Evolutionary conservation across 1,140 invertebrate species (phyloP), one percentile per base, ranked within the genome.

Genomic region (Papilio machaon): DNA sequence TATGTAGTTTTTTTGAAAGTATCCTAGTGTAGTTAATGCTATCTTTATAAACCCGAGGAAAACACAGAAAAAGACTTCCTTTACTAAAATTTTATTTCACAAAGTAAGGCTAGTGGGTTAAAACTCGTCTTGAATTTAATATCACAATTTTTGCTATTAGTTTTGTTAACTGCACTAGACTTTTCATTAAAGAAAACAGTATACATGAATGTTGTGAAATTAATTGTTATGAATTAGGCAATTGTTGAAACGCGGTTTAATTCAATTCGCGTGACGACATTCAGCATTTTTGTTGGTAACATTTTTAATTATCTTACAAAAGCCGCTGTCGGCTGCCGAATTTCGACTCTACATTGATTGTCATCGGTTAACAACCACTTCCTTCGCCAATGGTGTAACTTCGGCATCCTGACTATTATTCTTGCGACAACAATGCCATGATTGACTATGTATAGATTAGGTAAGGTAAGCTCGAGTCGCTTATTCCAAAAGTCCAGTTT

Each of bases 201-300:
- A 30, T 30, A 64, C 60, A 30, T 30, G 3, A n/a, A 46, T 8
- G 70, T 73, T 73, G 35, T 30, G 43, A 73, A 43, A 46, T 38
- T 19, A n/a, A 10, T 73, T 43, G n/a, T 49, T 75, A 49, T 75
- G 19, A 75, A 75, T 75, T 75, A 23, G 73, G 73, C 73, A 75
- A 49, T 49, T 75, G 73, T 46, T 19, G 73, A 47, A 75, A 75
- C 19, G 43, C 17, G 17, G 30, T 73, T 43, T 43, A 43, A 43
- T 73, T 75, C 73, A 49, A 49, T 49, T 75, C 73, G 73, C 73
- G 73, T 75, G 73, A 75, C 73, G 73, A 46, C 73, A 75, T 47
- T 75, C 43, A 75, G 73, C 49, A 75, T 75, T 75, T 46, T 49
- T 8, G 17, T 47, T 47, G 17, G 43, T 43, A 75, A 47, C 43